phyloP scores from a whole-genome alignment of 2,888 invertebrate species.

The Pachliopta kotzebuea region DNA sequence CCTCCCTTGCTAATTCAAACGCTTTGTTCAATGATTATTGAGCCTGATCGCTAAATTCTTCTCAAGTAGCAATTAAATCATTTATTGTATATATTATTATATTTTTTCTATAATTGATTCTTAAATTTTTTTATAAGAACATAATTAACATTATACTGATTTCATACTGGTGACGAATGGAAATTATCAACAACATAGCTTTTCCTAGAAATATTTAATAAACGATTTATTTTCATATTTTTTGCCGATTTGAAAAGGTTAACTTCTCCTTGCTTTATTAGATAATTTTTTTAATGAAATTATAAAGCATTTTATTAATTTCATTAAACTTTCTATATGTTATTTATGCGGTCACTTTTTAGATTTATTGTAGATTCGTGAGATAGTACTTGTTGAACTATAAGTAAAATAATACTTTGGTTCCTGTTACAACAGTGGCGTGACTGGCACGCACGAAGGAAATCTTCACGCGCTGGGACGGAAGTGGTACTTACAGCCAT shows the following conservation, averaged over 20 bases:
- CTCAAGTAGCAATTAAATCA: constrained; percentile 11
- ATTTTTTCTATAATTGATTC: neutral
- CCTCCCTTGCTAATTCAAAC: constrained; percentile 53
- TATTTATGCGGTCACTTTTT: constrained; percentile 4
- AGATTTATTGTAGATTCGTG: constrained; percentile 12
- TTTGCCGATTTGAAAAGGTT: too few relatives aligned
- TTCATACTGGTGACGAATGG: too few relatives aligned
- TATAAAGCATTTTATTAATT: neutral
- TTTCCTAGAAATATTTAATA: too few relatives aligned
- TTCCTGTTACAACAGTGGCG: constrained; percentile 42
- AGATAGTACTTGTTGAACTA: constrained; percentile 17
- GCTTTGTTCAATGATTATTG: constrained; percentile 61
- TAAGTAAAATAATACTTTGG: constrained; percentile 25
- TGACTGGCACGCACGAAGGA: constrained; percentile 57
- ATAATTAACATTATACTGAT: neutral
- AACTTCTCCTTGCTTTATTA: neutral
- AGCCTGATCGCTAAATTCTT: constrained; percentile 19
- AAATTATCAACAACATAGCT: neutral
- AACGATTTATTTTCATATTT: too few relatives aligned
- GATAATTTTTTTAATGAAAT: too few relatives aligned
- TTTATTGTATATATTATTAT: constrained; percentile 5
- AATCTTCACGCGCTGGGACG: constrained; percentile 48
- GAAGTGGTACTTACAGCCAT: constrained; percentile 40
- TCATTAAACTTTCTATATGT: neutral
- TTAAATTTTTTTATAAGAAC: neutral